Evolutionary conservation across 1,140 invertebrate genomes (phyloP), one percentile per base, ranked within the genome.

Genomic region (Heliothis subflexa): DNA sequence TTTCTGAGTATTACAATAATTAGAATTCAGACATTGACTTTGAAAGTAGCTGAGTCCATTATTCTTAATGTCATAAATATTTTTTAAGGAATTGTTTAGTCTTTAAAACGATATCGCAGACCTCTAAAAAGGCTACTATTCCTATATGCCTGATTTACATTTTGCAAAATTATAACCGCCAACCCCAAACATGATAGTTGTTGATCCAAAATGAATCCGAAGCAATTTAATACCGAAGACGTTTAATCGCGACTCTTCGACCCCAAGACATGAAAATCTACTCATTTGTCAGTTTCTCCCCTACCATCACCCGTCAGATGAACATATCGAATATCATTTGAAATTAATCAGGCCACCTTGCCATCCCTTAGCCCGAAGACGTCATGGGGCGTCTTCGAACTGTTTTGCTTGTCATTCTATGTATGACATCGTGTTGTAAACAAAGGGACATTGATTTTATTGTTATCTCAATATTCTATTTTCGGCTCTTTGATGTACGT

Each of bases 301-400:
- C 86, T 64, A 84, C 80, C 68, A 81, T 84, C 83, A 64, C 54
- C 87, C 82, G 84, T 87, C 86, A 87, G 88, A 90, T 81, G 85
- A 86, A 89, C 86, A 86, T 90, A 93, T 93, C 90, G 89, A 89
- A 91, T 91, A 86, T 91, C 90, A 91, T 85, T 85, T 61, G 86
- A 90, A 89, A 93, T 91, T 91, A 89, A 90, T 91, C 85, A 85
- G 81, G 64, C 71, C 49, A 81, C 74, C 80, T 68, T 57, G 54
- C 49, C 62, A 77, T 71, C 64, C 28, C 72, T 13, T 45, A 28
- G 25, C 45, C 28, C 72, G 5, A 10, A 28, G 50, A 55, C 54
- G 72, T 59, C 55, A 74, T 47, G 71, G 78, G 78, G 70, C 18
- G 61, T 50, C 77, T 79, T 54, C 12, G 10, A 33, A 78, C 71